Conservation (phyloP, 2,888 invertebrate genomes). For the Erpobdella octoculata region DNA sequence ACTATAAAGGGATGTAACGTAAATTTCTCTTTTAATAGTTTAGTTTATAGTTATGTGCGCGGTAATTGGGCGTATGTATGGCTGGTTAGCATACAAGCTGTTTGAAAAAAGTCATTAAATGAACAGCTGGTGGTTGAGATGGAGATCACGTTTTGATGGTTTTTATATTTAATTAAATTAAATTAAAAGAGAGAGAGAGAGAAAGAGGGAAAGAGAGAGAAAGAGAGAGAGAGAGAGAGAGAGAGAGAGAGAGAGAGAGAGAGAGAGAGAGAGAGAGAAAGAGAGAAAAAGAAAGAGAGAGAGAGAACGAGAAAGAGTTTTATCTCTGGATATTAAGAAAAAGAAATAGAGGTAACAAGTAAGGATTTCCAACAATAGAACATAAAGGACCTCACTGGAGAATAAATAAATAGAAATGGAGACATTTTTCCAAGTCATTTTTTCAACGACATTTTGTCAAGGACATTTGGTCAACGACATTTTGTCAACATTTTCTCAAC, state of each 20-base stretch:
- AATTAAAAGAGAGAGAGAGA: neutral
- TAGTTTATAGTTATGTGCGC: neutral
- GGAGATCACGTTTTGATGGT: too few species aligned
- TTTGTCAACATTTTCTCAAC: too few species aligned
- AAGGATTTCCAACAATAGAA: neutral
- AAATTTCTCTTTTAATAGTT: too few species aligned
- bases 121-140: neutral
- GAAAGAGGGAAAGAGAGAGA: neutral
- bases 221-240: conserved; percentile 18
- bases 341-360: neutral
- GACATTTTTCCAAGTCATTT: too few species aligned
- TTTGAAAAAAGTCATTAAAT: neutral
- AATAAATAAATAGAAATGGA: too few species aligned
- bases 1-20: too few species aligned
- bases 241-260: neutral
- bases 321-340: neutral
- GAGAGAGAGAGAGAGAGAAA: conserved; percentile 2
- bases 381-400: too few species aligned
- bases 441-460: too few species aligned
- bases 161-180: too few species aligned
- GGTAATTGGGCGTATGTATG: neutral
- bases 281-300: neutral
- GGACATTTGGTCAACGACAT: too few species aligned
- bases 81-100: neutral
- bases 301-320: too few species aligned